Base-by-base conservation (phyloP, 1,140 invertebrate species). In the Zaprionus vittiger region DNA sequence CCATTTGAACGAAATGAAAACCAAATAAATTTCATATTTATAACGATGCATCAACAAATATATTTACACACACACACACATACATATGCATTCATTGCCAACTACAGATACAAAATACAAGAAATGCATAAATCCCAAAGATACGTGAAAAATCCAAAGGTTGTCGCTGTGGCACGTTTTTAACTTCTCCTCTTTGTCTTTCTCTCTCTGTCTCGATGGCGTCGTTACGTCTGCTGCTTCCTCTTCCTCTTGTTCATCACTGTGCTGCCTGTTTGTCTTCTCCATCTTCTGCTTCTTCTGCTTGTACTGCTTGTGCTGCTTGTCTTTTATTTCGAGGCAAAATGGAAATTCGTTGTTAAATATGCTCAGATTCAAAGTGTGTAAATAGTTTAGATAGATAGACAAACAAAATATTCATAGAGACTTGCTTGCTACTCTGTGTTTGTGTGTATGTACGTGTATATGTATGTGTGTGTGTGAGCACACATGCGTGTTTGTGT, bases 301-400 rank as follows among this genome's bases (percentile, higher is more conserved):
- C 47, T 47, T 17, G 6, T 47, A 34, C 31, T 34, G 9, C 9
- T 28, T 28, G 28, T 28, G 5, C 38, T 41, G 15, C 44, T 66
- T 73, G 67, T 79, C 62, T 83, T 79, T 86, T 87, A 74, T 80
- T 87, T 80, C 80, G 64, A 49, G 83, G 72, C 44, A 38, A 82
- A 87, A 87, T 83, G 78, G 77, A 87, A 83, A 87, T 74, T 78
- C 74, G 70, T 83, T 87, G 80, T 83, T 80, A 83, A 83, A 87
- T 85, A 83, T 67, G 73, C 64, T 59, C 41, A 75, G 69, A 68
- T 68, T 74, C 64, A 59, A 66, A 81, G 61, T 68, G 65, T 70
- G 71, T 73, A 81, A 55, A 73, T 73, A 56, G 75, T 70, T 73
- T 73, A 67, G 26, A 61, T 37, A 80, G 73, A 68, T 44, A 55